phyloP scores from a whole-genome alignment of 35 echinoderm and acorn worm species.

The Acanthaster planci region DNA sequence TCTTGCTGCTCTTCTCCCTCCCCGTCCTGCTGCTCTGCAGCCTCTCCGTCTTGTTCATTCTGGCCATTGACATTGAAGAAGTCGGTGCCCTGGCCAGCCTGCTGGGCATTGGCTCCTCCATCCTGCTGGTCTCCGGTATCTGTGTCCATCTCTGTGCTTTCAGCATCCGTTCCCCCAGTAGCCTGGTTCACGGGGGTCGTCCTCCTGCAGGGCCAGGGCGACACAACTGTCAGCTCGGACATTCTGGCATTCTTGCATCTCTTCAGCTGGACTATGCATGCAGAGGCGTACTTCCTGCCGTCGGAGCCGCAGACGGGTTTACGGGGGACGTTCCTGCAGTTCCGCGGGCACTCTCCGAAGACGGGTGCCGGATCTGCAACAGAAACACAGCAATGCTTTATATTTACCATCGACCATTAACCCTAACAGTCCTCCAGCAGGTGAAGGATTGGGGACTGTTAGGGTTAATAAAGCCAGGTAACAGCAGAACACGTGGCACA shows the following conservation, averaged over 20 bases:
- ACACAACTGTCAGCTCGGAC: not conserved
- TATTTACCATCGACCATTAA: too few species aligned
- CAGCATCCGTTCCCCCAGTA: too few species aligned
- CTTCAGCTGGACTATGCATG: conserved; percentile 19
- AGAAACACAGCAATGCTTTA: too few species aligned
- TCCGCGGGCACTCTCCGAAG: not conserved
- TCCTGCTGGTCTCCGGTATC: not conserved
- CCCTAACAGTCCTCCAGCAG: too few species aligned
- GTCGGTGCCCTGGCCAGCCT: not conserved
- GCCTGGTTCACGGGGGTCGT: too few species aligned
- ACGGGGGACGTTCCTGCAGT: not conserved
- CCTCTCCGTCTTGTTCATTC: not conserved
- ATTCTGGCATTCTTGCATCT: not conserved
- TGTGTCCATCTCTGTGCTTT: not conserved
- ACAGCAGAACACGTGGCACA: too few species aligned
- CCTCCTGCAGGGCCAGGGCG: not conserved
- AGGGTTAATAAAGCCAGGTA: too few species aligned
- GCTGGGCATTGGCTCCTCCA: not conserved
- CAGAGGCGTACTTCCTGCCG: conserved; percentile 30
- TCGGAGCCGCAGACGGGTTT: conserved; percentile 33
- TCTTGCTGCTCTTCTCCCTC: not conserved
- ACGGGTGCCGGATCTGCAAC: not conserved
- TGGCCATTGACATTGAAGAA: not conserved
- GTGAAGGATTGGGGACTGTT: too few species aligned
- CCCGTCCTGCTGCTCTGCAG: not conserved